A percentile compares a stretch with the other conserved stretches of the same genome.
Conservation (phyloP, 1,140 invertebrate species). For the Cephus cinctus region DNA sequence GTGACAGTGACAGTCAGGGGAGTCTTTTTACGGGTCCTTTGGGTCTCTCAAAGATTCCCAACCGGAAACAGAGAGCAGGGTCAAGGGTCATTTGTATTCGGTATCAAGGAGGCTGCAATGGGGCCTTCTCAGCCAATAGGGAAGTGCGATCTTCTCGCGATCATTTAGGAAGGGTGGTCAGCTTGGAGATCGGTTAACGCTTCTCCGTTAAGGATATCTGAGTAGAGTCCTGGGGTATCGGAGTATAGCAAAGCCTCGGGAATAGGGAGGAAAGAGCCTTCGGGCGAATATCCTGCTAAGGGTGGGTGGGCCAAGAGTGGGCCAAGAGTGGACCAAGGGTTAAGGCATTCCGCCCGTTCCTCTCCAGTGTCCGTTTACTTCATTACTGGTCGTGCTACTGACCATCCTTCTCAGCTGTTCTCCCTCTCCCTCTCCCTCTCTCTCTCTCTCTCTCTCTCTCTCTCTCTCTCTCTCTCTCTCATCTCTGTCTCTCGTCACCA, state of each 20-base stretch:
- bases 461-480: conserved; percentile 2
- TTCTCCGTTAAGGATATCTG: conserved; percentile 16
- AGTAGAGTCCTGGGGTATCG: conserved; percentile 16
- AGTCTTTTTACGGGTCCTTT: too few species aligned
- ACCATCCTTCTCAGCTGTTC: conserved; percentile 6
- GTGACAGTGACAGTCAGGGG: too few species aligned
- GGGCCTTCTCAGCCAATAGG: too few species aligned
- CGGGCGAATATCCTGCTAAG: too few species aligned
- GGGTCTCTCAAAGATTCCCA: too few species aligned
- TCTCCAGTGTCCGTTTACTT: conserved; percentile 22
- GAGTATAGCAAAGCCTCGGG: too few species aligned
- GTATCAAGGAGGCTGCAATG: too few species aligned
- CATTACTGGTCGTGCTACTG: conserved; percentile 19
- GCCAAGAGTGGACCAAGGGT: neutral
- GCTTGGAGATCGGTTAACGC: conserved; percentile 11
- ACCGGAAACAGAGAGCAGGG: too few species aligned
- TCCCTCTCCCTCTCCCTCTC: conserved; percentile 1
- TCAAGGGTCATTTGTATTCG: too few species aligned
- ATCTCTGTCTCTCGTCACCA: conserved; percentile 6
- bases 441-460: neutral
- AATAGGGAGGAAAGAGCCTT: too few species aligned
- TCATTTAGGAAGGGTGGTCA: neutral
- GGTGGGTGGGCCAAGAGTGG: too few species aligned
- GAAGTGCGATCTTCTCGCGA: too few species aligned
- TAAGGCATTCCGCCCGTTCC: conserved; percentile 16